Conservation (phyloP, 37 sponge, comb jelly and placozoan genomes). For the Corticium candelabrum region DNA sequence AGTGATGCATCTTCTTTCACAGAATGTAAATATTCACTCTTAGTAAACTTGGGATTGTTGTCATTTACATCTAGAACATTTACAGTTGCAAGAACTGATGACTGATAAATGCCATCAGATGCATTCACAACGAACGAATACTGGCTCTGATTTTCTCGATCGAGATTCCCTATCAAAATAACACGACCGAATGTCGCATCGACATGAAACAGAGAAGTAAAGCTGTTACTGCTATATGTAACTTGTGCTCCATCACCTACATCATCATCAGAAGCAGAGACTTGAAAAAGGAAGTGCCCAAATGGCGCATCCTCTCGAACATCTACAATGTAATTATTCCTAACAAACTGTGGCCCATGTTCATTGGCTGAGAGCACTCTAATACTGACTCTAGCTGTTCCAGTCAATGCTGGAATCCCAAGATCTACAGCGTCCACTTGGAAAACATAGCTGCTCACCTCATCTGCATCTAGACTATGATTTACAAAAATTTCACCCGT, state of each 20-base stretch:
- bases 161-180: slow-evolving; percentile 13
- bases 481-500: background rate
- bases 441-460: background rate
- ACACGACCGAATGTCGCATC: slow-evolving; percentile 24
- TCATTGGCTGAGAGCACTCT: background rate
- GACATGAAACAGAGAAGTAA: slow-evolving; percentile 8
- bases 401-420: background rate
- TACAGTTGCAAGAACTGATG: slow-evolving; percentile 3
- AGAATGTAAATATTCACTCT: background rate
- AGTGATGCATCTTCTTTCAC: slow-evolving; percentile 27
- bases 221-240: background rate
- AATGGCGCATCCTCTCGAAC: background rate
- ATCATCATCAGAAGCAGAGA: background rate
- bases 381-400: background rate
- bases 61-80: slow-evolving; percentile 26
- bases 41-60: slow-evolving; percentile 11
- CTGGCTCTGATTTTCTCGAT: slow-evolving; percentile 11
- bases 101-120: background rate
- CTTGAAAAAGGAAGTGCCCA: background rate
- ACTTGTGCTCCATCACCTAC: background rate
- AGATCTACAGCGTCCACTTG: background rate
- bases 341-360: background rate
- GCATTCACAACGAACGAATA: background rate
- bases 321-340: background rate
- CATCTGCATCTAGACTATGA: background rate